Conservation (phyloP, 2,113 vertebrate species). For the Scytalopus superciliaris region DNA sequence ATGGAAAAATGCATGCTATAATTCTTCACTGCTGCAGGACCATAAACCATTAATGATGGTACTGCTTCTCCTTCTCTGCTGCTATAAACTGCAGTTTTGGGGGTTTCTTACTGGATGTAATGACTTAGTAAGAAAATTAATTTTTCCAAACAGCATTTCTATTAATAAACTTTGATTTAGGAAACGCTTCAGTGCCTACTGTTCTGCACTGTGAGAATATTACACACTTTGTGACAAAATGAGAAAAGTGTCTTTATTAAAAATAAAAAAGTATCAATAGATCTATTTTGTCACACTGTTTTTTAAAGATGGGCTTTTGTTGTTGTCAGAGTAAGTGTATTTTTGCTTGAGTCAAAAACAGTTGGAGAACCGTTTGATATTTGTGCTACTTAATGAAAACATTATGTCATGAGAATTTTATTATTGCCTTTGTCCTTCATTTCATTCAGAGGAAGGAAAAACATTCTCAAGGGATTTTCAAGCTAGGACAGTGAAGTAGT, state of each 20-base stretch:
- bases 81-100: background rate
- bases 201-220: background rate
- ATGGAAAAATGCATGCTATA: background rate
- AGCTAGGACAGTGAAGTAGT: background rate
- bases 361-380: background rate
- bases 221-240: background rate
- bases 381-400: conserved; percentile 27
- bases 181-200: background rate
- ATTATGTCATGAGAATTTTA: background rate
- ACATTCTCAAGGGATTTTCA: background rate
- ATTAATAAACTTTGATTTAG: background rate
- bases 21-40: background rate
- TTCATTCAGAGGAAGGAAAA: conserved; percentile 32
- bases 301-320: background rate
- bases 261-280: background rate
- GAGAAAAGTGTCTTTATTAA: background rate
- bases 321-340: background rate
- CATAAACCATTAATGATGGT: background rate
- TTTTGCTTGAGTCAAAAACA: background rate
- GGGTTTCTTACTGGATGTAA: background rate
- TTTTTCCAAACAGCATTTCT: background rate
- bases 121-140: background rate
- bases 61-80: background rate
- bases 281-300: background rate
- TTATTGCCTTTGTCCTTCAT: background rate